Evolutionary conservation across 2,113 vertebrate genomes (phyloP).

Genomic region (Dascyllus trimaculatus): DNA sequence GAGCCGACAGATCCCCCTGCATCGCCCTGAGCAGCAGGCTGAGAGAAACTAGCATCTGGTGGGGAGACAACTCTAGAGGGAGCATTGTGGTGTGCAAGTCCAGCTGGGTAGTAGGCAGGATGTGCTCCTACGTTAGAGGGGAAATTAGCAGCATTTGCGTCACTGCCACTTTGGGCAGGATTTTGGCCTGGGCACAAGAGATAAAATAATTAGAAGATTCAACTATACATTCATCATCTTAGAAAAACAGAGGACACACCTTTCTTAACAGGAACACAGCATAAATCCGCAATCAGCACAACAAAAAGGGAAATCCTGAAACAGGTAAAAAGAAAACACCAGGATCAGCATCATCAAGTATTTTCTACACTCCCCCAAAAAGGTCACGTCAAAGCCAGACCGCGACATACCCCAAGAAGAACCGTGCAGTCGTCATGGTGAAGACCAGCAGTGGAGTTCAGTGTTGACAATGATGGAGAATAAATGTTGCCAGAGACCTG

Average conservation of each 20-base stretch:
- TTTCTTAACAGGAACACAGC: constrained; percentile 4
- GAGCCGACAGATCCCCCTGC: too few relatives aligned
- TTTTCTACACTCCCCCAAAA: background rate
- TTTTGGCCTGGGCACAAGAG: background rate
- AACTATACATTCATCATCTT: too few relatives aligned
- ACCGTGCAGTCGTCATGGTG: background rate
- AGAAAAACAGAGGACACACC: background rate
- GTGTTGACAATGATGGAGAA: accelerated
- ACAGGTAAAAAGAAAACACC: background rate
- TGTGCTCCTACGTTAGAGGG: background rate
- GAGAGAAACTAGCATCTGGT: background rate
- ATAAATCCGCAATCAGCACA: constrained; percentile 28
- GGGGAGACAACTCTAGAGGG: background rate
- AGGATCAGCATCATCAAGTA: background rate
- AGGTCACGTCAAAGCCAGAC: accelerated
- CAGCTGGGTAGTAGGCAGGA: background rate
- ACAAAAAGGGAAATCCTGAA: constrained; percentile 41
- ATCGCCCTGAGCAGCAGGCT: background rate
- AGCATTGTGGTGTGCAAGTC: accelerated
- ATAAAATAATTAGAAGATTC: background rate
- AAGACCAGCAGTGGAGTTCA: background rate
- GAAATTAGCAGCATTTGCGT: background rate
- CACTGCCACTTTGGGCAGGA: background rate
- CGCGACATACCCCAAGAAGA: constrained; percentile 12
- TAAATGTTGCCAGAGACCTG: constrained; percentile 17